Percentiles rank a stretch among this genome's conserved stretches.
Evolutionary conservation across 1,140 invertebrate species (phyloP).

Genomic region (Neuroterus valhalla): DNA sequence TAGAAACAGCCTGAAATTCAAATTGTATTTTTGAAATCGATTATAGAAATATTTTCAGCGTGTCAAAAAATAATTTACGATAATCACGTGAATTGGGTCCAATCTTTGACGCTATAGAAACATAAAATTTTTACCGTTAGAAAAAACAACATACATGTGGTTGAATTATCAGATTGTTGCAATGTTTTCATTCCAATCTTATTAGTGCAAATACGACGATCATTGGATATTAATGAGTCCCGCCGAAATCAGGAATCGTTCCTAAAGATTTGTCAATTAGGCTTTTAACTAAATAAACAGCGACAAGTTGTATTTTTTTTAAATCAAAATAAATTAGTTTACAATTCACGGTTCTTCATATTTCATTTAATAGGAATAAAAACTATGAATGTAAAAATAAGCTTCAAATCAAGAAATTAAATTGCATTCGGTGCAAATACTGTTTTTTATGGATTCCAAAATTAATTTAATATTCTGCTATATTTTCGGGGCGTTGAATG

Average conservation of each 20-base stretch:
- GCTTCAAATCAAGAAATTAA: too few species aligned
- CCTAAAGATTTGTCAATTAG: neutral
- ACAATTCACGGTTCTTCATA: slow-evolving; percentile 12
- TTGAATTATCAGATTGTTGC: neutral
- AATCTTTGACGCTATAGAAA: neutral
- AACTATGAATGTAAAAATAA: too few species aligned
- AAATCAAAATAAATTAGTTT: slow-evolving; percentile 17
- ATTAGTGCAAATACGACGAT: neutral
- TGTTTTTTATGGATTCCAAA: neutral
- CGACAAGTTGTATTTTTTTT: slow-evolving; percentile 5
- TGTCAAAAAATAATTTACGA: neutral
- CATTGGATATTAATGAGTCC: neutral
- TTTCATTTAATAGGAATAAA: too few species aligned
- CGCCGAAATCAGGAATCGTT: neutral
- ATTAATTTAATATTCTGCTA: neutral
- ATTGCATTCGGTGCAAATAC: neutral
- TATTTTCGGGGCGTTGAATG: too few species aligned
- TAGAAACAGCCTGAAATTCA: neutral
- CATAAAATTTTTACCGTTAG: neutral
- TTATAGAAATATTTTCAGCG: neutral
- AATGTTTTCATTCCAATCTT: neutral
- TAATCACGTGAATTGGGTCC: neutral
- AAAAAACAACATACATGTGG: neutral
- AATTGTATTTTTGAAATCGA: slow-evolving; percentile 8
- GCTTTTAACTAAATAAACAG: too few species aligned